Evolutionary conservation across 2,888 invertebrate genomes (phyloP), one percentile per base, ranked within the genome.

Genomic region (Xanthia icteritia): DNA sequence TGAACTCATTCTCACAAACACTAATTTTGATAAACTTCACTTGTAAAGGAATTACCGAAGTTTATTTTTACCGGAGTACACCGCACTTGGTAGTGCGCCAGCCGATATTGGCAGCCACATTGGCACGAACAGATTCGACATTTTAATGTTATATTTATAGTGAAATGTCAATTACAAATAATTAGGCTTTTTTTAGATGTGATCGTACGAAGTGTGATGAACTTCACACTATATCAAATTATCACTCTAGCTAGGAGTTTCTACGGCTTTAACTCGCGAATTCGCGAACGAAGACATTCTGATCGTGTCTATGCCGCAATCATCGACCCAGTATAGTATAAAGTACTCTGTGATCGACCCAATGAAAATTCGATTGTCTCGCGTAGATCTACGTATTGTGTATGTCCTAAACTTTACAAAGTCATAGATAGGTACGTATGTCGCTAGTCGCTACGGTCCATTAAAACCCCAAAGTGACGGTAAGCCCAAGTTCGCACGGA

Each of bases 1-100:
- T 3, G 93, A 90, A 86, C 92, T 94, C 96, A 96, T 96, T 82
- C 60, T 90, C 68, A 85, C 77, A 39, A 88, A 73, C 77, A 77
- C 80, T 42, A 20, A 66, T 68, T 74, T 70, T 63, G 56, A 73
- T 64, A 36, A 77, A 76, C 64, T 82, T 64, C 84, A 76, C 89
- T 81, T 60, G 74, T 76, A 82, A 76, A 76, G 82, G 81, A 81
- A 79, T 81, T 84, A 51, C 54, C 48, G 56, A 45, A 54, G 77
- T 74, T 84, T 89, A 88, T 89, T 89, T 89, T 84, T 84, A 87
- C 69, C 74, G 67, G 76, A 66, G 77, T 42, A 77, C 78, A 72
- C 72, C 79, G 79, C 73, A 63, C 74, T 89, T 91, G 92, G 91
- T 83, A 64, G 48, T 6, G 64, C 81, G 92, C 92, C 92, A 92